Conservation (phyloP, 2,113 vertebrate species). For the Neotoma lepida region DNA sequence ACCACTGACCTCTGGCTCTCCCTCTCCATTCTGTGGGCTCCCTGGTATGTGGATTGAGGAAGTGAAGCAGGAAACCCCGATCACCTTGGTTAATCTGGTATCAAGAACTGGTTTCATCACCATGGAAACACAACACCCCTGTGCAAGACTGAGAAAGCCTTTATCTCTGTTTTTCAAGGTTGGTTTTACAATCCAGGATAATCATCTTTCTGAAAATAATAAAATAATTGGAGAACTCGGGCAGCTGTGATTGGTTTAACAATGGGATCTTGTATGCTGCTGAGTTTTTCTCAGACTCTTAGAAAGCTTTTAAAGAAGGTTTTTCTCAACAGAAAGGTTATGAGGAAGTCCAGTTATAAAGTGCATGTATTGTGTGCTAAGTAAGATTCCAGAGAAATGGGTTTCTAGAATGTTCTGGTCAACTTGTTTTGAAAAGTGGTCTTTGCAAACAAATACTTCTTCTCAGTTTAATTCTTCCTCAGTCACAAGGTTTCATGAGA, state of each 20-base stretch:
- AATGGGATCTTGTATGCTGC: not conserved
- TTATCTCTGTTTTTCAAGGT: constrained; percentile 30
- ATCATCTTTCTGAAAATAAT: constrained; percentile 50
- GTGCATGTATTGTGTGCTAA: not conserved
- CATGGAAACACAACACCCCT: constrained; percentile 56
- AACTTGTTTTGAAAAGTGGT: not conserved
- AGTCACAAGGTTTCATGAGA: not conserved
- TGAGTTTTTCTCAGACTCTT: not conserved
- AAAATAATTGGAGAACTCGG: not conserved
- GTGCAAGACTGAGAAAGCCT: not conserved
- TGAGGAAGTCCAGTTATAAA: not conserved
- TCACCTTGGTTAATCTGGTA: constrained; percentile 30
- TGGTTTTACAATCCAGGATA: constrained; percentile 44
- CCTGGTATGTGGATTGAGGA: constrained; percentile 50
- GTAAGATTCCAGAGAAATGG: not conserved
- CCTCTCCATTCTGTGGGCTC: not conserved
- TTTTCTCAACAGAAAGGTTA: constrained; percentile 36
- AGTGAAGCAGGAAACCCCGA: constrained; percentile 52
- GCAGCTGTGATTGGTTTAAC: not conserved
- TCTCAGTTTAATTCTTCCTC: not conserved
- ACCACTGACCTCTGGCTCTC: not conserved
- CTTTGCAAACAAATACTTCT: not conserved
- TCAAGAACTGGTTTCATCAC: constrained; percentile 56
- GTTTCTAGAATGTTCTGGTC: not conserved
- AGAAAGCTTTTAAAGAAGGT: not conserved